Base-by-base conservation (phyloP, 2,888 invertebrate species). In the Lapara coniferarum region DNA sequence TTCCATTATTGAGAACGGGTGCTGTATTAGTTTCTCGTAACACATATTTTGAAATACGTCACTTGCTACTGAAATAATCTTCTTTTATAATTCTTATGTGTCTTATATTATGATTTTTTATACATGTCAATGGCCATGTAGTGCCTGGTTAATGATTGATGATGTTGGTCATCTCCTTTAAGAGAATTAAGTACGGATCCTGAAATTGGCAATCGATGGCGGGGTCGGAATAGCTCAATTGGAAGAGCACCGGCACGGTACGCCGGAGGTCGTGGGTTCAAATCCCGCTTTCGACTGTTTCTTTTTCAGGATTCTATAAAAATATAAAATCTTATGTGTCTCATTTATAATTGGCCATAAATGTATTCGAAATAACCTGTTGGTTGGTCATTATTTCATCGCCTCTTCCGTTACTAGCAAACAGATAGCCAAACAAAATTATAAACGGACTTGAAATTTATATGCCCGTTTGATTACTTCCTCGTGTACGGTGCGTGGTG, bases 401-500 rank as follows among this genome's bases (percentile, higher is more conserved):
- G 49, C n/a, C 46, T 46, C 66, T 52, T 69, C 66, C 66, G 57
- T 57, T 37, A 49, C 55, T n/a, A 58, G 19, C 25, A 37, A 68
- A 52, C 57, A 37, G 25, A 19, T 7, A 53, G 44, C 66, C 57
- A 30, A 66, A 69, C 66, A 49, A 19, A 16, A 14, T 46, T 25
- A 58, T 66, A 56, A 44, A 51, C 37, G 30, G 66, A 73, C 63
- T 49, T 69, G 66, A 73, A 70, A 71, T 58, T 59, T 68, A 66
- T 25, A 53, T 67, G 69, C 74, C 58, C 37, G 44, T 70, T 55
- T 73, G 78, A 74, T 78, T 70, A 76, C 85, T 89, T 89, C 89
- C 89, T 86, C 73, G 77, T 81, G 79, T 82, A 82, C 80, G 73
- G 78, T 77, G 74, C 78, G 71, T 69, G 74, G 77, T 84, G 87